Conservation (phyloP, 2,888 invertebrate genomes). For the Lithophane semibrunnea region DNA sequence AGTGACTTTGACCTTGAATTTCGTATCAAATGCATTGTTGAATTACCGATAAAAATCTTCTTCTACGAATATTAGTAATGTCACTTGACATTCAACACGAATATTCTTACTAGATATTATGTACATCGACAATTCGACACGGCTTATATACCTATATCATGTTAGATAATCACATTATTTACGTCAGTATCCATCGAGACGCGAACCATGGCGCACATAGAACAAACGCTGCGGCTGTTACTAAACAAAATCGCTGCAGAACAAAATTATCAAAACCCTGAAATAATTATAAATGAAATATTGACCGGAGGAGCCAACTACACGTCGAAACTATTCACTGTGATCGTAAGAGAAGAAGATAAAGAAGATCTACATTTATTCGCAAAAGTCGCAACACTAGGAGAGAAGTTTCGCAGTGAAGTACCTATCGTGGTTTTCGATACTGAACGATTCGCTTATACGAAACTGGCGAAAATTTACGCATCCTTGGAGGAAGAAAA, state of each 20-base stretch:
- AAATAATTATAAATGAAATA: slow-evolving; percentile 38
- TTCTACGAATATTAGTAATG: too few species aligned
- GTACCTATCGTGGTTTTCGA: slow-evolving; percentile 22
- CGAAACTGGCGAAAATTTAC: slow-evolving; percentile 39
- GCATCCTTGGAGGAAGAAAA: slow-evolving; percentile 43
- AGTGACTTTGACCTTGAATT: neutral
- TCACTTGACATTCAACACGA: too few species aligned
- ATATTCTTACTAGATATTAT: slow-evolving; percentile 10
- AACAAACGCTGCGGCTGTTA: slow-evolving; percentile 17
- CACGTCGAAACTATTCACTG: slow-evolving; percentile 47
- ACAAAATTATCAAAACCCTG: slow-evolving; percentile 32
- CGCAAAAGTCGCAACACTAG: slow-evolving; percentile 46
- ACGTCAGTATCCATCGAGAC: slow-evolving; percentile 6
- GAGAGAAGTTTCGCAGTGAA: slow-evolving; percentile 36
- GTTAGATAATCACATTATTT: neutral
- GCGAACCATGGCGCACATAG: slow-evolving; percentile 35
- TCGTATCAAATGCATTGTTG: neutral
- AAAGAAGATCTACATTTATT: slow-evolving; percentile 49
- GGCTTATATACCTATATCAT: neutral
- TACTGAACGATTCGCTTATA: slow-evolving; percentile 52
- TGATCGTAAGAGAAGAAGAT: slow-evolving; percentile 19
- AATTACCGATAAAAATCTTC: too few species aligned
- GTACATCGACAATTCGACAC: slow-evolving; percentile 18
- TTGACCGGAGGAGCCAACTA: slow-evolving; percentile 59
- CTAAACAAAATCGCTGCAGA: slow-evolving; percentile 46